phyloP scores from a whole-genome alignment of 2,797 vertebrate species.

The Myripristis murdjan region DNA sequence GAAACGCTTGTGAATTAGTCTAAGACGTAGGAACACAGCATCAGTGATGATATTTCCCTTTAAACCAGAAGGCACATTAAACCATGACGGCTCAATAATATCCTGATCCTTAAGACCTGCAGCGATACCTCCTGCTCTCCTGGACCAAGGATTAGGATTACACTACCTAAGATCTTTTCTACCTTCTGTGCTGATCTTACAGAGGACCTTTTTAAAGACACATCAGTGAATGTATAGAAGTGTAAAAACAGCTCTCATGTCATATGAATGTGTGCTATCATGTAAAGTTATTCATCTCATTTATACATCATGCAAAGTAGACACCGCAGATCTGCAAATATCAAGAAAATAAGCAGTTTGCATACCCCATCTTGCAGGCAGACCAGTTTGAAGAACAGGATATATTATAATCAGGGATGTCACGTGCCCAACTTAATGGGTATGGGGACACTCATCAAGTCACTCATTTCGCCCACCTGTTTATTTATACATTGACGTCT shows the following conservation, averaged over 20 bases:
- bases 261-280: neutral
- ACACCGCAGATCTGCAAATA: neutral
- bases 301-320: neutral
- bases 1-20: neutral
- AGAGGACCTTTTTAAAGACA: slow-evolving; percentile 38
- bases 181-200: slow-evolving; percentile 18
- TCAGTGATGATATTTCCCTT: slow-evolving; percentile 14
- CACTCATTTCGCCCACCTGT: too few species aligned
- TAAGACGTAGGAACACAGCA: neutral
- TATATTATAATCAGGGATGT: too few species aligned
- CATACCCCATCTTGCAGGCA: neutral
- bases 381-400: neutral
- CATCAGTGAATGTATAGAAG: slow-evolving; percentile 9
- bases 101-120: slow-evolving; percentile 38
- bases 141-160: slow-evolving; percentile 38
- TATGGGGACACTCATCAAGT: too few species aligned
- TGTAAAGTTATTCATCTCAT: neutral
- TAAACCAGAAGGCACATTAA: slow-evolving; percentile 17
- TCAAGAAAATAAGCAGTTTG: slow-evolving; percentile 1
- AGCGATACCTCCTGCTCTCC: slow-evolving; percentile 37
- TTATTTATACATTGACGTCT: too few species aligned
- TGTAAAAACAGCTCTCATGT: slow-evolving; percentile 1
- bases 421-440: too few species aligned
- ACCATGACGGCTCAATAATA: neutral
- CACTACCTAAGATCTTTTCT: slow-evolving; percentile 34